A percentile compares a stretch with the other conserved stretches of the same genome.
Conservation (phyloP, 2,888 invertebrate species). For the Morinoia aosen region DNA sequence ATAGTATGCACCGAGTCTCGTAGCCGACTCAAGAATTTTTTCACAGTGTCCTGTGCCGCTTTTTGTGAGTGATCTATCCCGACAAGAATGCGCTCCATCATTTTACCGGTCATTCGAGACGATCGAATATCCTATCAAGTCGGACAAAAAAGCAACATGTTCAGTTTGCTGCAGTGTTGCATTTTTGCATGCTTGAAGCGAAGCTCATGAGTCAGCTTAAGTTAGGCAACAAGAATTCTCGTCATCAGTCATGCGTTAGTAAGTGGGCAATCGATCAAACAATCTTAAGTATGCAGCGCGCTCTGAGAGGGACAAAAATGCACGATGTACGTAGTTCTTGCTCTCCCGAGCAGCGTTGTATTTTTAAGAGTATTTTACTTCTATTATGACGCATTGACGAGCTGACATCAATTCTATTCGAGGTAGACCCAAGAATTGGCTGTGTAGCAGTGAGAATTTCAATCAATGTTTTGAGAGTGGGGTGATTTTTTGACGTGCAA, state of each 20-base stretch:
- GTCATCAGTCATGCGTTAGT: conserved; percentile 12
- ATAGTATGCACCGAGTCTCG: not conserved
- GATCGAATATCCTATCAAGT: conserved; percentile 4
- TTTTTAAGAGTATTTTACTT: not conserved
- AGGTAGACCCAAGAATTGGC: not conserved
- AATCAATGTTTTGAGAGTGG: not conserved
- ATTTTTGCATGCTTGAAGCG: conserved; percentile 3
- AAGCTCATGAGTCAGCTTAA: not conserved
- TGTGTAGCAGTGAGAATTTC: not conserved
- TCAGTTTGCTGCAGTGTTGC: not conserved
- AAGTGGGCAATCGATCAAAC: conserved; percentile 17
- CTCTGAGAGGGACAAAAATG: not conserved
- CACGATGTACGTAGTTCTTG: not conserved
- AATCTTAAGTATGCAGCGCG: not conserved
- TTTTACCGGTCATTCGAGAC: conserved; percentile 2
- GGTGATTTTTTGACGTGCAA: not conserved
- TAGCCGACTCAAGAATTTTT: not conserved
- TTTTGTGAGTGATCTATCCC: not conserved
- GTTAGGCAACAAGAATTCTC: not conserved
- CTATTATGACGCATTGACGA: not conserved
- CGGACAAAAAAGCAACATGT: not conserved
- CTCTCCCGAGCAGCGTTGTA: not conserved
- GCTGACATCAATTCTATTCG: not conserved
- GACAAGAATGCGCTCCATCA: conserved; percentile 17
- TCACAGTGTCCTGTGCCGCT: not conserved